These are phyloP conservation scores for Mionectes olivaceus DNA, from an alignment of 2,797 vertebrate genomes.

Conservation along the genomic window DNA sequence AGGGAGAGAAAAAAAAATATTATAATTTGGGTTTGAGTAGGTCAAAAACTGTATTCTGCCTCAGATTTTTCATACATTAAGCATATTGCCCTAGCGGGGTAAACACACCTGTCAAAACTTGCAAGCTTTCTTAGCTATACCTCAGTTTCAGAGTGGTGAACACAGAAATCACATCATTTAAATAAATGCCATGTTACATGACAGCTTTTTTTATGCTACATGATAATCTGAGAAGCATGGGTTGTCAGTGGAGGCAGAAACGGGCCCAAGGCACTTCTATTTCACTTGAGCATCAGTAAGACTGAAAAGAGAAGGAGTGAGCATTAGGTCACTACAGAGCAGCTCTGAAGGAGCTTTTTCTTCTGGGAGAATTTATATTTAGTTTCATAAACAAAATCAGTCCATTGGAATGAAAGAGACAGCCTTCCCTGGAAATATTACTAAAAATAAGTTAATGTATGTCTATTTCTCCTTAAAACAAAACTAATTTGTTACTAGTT, in stretches of 20 bases:
- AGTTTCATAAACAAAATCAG: conserved; percentile 50
- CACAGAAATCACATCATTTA: conserved; percentile 68
- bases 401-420: conserved; percentile 16
- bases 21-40: not conserved
- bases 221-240: conserved; percentile 67
- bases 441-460: conserved; percentile 52
- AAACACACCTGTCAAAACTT: conserved; percentile 58
- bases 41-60: not conserved
- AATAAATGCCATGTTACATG: conserved; percentile 67
- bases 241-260: conserved; percentile 64
- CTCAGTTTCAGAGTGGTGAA: conserved; percentile 53
- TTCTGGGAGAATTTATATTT: conserved; percentile 67
- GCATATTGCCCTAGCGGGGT: conserved; percentile 25
- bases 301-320: conserved; percentile 66
- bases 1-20: not conserved
- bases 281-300: conserved; percentile 70
- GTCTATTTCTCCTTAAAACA: not conserved
- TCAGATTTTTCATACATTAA: conserved; percentile 30
- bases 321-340: conserved; percentile 61
- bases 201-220: conserved; percentile 69
- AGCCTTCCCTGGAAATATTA: conserved; percentile 35
- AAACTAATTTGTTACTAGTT: not conserved
- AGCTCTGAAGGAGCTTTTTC: conserved; percentile 55
- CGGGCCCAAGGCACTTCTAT: conserved; percentile 67
- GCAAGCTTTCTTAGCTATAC: conserved; percentile 36